phyloP scores from a whole-genome alignment of 1,140 invertebrate species.

The Drosophila trapezifrons region DNA sequence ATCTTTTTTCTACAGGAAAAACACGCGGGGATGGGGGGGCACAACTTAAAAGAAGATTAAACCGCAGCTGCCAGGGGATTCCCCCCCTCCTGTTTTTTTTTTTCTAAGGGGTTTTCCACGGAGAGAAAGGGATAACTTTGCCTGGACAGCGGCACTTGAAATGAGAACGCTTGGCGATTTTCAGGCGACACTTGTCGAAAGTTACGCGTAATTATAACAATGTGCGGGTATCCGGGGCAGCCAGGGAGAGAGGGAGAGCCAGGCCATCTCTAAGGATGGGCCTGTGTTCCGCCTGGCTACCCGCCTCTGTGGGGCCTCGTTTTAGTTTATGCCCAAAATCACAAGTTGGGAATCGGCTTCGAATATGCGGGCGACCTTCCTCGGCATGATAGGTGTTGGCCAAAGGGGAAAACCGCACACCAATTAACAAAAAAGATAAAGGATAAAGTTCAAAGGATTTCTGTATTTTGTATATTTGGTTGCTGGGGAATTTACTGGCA shows the following conservation, averaged over 20 bases:
- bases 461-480: slow-evolving; percentile 16
- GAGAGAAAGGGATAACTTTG: slow-evolving; percentile 49
- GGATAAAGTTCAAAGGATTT: slow-evolving; percentile 31
- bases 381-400: slow-evolving; percentile 35
- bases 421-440: slow-evolving; percentile 57
- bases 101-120: slow-evolving; percentile 9
- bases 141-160: slow-evolving; percentile 48
- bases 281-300: slow-evolving; percentile 14
- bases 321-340: slow-evolving; percentile 37
- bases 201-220: slow-evolving; percentile 79
- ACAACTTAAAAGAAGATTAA: slow-evolving; percentile 81
- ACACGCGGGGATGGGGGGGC: background rate
- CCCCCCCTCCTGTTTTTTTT: slow-evolving; percentile 7
- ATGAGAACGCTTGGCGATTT: slow-evolving; percentile 67
- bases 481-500: slow-evolving; percentile 1
- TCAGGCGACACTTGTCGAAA: slow-evolving; percentile 78
- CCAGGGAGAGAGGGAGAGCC: too few species aligned
- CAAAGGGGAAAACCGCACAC: slow-evolving; percentile 36
- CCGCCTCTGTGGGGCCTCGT: slow-evolving; percentile 26
- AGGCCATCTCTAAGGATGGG: slow-evolving; percentile 9
- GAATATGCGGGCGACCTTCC: slow-evolving; percentile 35
- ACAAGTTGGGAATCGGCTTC: slow-evolving; percentile 8
- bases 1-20: slow-evolving; percentile 50
- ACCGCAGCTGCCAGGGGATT: slow-evolving; percentile 63
- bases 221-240: slow-evolving; percentile 37